Conservation (phyloP, 2,888 invertebrate genomes). For the Apomyelois bistriatella region DNA sequence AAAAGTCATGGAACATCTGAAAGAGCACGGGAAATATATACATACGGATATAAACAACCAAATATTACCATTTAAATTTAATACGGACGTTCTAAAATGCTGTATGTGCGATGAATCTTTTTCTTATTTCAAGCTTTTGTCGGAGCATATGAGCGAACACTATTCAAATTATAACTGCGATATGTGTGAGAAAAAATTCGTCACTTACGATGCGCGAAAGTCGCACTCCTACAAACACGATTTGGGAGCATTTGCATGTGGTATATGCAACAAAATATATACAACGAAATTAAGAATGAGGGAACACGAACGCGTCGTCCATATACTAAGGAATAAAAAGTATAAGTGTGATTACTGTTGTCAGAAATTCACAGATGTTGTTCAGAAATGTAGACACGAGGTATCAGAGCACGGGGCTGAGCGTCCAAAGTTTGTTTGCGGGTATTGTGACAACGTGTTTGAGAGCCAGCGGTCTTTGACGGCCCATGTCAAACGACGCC, state of each 20-base stretch:
- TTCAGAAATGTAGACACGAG: constrained; percentile 39
- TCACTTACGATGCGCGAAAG: constrained; percentile 30
- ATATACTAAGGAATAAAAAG: constrained; percentile 28
- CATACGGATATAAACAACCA: constrained; percentile 47
- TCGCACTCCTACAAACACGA: constrained; percentile 34
- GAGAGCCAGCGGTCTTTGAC: constrained; percentile 32
- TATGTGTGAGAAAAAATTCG: constrained; percentile 46
- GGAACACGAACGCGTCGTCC: constrained; percentile 53
- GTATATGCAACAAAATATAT: constrained; percentile 53
- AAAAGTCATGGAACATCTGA: constrained; percentile 38
- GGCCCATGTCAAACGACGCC: constrained; percentile 40
- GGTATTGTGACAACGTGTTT: constrained; percentile 42
- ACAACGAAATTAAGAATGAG: constrained; percentile 44
- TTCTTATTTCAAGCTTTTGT: constrained; percentile 43
- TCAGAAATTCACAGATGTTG: constrained; percentile 40
- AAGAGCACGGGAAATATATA: constrained; percentile 34
- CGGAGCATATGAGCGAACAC: constrained; percentile 57
- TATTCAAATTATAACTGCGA: constrained; percentile 51
- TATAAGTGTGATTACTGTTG: constrained; percentile 44
- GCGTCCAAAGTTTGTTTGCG: constrained; percentile 35
- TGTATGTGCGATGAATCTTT: constrained; percentile 41
- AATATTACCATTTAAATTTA: constrained; percentile 55
- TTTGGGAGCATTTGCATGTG: constrained; percentile 32
- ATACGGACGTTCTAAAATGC: constrained; percentile 37
- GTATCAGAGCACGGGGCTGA: constrained; percentile 37